phyloP scores from a whole-genome alignment of 2,113 vertebrate species.

The Tupaia tana region DNA sequence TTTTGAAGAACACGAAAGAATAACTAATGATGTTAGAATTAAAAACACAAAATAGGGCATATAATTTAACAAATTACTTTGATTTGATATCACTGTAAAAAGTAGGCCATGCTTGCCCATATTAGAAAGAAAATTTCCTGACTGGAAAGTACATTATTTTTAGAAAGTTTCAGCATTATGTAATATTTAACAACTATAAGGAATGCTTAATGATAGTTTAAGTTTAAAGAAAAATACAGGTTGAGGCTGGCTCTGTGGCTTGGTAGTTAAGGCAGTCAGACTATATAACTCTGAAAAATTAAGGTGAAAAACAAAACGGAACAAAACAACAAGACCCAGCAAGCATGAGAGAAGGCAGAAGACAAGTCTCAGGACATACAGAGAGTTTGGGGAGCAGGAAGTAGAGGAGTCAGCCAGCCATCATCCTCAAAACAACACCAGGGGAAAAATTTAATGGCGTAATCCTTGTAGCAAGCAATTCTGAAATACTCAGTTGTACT shows the following conservation, averaged over 20 bases:
- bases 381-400: neutral
- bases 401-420: neutral
- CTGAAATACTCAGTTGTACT: neutral
- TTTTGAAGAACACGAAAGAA: neutral
- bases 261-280: neutral
- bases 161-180: too few relatives aligned
- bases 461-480: neutral
- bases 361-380: neutral
- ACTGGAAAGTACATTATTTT: too few relatives aligned
- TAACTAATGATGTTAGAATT: neutral
- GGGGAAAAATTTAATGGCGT: neutral
- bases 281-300: neutral
- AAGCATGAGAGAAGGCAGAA: neutral
- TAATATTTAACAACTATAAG: too few relatives aligned
- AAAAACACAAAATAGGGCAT: neutral
- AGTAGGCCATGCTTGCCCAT: too few relatives aligned
- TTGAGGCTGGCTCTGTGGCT: too few relatives aligned
- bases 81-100: too few relatives aligned
- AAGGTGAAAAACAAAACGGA: neutral
- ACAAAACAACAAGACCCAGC: neutral
- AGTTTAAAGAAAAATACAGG: too few relatives aligned
- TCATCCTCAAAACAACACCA: neutral
- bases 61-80: neutral
- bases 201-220: too few relatives aligned
- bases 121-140: too few relatives aligned